Evolutionary conservation across 1,140 invertebrate genomes (phyloP).

Genomic region (Nephotettix cincticeps): DNA sequence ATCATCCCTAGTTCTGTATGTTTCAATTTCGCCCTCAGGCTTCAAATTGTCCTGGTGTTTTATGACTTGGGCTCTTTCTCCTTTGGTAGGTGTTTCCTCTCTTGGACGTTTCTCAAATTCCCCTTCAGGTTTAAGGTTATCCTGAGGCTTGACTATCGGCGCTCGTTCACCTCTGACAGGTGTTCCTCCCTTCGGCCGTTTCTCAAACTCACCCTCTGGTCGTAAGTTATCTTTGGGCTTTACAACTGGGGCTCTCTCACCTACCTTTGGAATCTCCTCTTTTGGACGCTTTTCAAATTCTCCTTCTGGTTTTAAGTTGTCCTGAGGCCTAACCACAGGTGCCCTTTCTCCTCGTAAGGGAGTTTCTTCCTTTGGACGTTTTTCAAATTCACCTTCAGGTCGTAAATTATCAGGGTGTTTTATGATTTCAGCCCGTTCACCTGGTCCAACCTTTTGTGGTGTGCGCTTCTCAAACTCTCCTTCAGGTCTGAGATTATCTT

Average conservation of each 20-base stretch:
- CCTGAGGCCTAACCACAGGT: slow-evolving; percentile 47
- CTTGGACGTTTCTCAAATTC: slow-evolving; percentile 52
- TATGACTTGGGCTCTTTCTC: slow-evolving; percentile 51
- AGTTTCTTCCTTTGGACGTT: slow-evolving; percentile 27
- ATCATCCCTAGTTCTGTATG: slow-evolving; percentile 44
- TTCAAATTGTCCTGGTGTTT: slow-evolving; percentile 59
- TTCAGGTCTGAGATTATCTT: slow-evolving; percentile 57
- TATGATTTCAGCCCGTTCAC: slow-evolving; percentile 41
- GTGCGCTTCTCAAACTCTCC: slow-evolving; percentile 57
- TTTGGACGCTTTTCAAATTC: slow-evolving; percentile 54
- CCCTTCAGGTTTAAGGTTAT: slow-evolving; percentile 59
- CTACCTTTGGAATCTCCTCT: slow-evolving; percentile 46
- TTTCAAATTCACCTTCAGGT: slow-evolving; percentile 48
- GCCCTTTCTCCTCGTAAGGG: slow-evolving; percentile 46
- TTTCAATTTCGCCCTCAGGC: slow-evolving; percentile 56
- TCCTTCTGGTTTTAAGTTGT: slow-evolving; percentile 60
- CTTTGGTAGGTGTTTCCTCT: slow-evolving; percentile 47
- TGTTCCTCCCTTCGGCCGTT: slow-evolving; percentile 42
- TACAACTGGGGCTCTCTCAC: slow-evolving; percentile 44
- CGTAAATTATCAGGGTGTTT: slow-evolving; percentile 47
- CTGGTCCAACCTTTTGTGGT: slow-evolving; percentile 52
- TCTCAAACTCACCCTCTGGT: slow-evolving; percentile 48
- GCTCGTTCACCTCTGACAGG: slow-evolving; percentile 43
- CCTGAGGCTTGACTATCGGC: slow-evolving; percentile 44
- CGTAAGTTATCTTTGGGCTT: slow-evolving; percentile 47